Base-by-base conservation (phyloP, 2,888 invertebrate species). In the Macrophya annulata region DNA sequence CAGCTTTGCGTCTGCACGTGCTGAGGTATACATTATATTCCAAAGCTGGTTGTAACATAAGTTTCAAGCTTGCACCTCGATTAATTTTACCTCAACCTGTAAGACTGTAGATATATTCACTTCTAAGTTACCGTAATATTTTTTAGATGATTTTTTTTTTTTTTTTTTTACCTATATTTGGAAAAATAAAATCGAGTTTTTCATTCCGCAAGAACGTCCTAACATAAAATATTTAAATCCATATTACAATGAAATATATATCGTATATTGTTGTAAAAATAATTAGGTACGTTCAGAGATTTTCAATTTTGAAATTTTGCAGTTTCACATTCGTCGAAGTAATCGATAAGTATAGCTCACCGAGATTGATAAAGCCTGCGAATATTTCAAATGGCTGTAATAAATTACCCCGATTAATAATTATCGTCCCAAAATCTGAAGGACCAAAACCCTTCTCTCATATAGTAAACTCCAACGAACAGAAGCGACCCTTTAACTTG, bases 401-500 rank as follows among this genome's bases (percentile, higher is more conserved):
- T 68, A 68, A 68, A 37, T 68, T 37, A 68, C 68, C 15, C 15
- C 37, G 68, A 68, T 68, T 15, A 68, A 37, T 15, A 68, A 68
- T 37, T 8, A 37, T 37, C 37, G 68, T 15, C 62, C 12, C 12
- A 68, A 68, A 37, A 68, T 15, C 25, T 68, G 37, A 37, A 77
- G 51, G 55, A 31, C 1, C 51, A 51, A 31, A 51, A 31, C 5
- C n/a, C 48, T 77, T 55, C 40, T 43, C 31, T n/a, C 37, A 55
- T 55, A 31, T 3, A 15, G 17, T 9, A 31, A 77, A 37, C 31
- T n/a, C 31, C 55, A 55, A 5, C 48, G 17, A 55, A 51, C 17
- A 77, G 77, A 51, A 77, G 77, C 77, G 77, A 77, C 77, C 55
- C 77, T 77, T 77, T 55, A 77, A 77, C 77, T 48, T 51, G 8